These are phyloP conservation scores for Tenthredo distinguenda DNA, from an alignment of 2,888 invertebrate genomes.

Conservation along the genomic window DNA sequence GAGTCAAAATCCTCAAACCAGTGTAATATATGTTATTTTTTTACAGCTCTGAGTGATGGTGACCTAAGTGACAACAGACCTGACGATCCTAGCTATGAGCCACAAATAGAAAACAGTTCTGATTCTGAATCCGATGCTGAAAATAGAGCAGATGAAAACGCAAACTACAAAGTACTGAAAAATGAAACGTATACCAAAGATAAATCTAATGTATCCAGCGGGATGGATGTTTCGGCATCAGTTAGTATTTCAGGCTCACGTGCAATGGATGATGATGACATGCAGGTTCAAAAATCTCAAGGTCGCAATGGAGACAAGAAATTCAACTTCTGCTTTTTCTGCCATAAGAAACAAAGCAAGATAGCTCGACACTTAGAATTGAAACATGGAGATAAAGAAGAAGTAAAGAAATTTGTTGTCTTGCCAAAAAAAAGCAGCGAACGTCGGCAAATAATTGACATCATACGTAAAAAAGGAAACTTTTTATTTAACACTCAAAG, in stretches of 20 bases:
- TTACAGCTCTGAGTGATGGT: too few relatives aligned
- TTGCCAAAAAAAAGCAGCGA: too few relatives aligned
- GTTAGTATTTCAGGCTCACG: conserved; percentile 49
- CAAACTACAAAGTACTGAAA: neutral
- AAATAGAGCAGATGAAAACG: neutral
- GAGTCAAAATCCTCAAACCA: too few relatives aligned
- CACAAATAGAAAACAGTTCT: too few relatives aligned
- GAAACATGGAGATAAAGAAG: conserved; percentile 50
- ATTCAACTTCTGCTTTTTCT: conserved; percentile 54
- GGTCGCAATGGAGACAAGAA: conserved; percentile 54
- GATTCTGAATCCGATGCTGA: conserved; percentile 7
- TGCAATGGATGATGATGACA: too few relatives aligned
- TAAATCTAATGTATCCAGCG: conserved; percentile 19
- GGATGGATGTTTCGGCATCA: conserved; percentile 5
- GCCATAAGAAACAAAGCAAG: conserved; percentile 53
- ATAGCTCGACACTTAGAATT: conserved; percentile 54
- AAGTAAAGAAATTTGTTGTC: conserved; percentile 52
- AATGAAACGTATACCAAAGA: neutral
- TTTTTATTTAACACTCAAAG: too few relatives aligned
- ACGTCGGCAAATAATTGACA: too few relatives aligned
- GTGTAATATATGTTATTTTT: too few relatives aligned
- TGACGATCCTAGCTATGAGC: too few relatives aligned
- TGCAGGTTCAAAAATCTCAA: too few relatives aligned
- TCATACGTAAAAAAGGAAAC: too few relatives aligned
- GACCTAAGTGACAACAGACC: too few relatives aligned